A percentile compares a stretch with the other conserved stretches of the same genome.
These are phyloP conservation scores for Pollenia angustigena DNA, from an alignment of 2,888 invertebrate species.

Conservation along the genomic window DNA sequence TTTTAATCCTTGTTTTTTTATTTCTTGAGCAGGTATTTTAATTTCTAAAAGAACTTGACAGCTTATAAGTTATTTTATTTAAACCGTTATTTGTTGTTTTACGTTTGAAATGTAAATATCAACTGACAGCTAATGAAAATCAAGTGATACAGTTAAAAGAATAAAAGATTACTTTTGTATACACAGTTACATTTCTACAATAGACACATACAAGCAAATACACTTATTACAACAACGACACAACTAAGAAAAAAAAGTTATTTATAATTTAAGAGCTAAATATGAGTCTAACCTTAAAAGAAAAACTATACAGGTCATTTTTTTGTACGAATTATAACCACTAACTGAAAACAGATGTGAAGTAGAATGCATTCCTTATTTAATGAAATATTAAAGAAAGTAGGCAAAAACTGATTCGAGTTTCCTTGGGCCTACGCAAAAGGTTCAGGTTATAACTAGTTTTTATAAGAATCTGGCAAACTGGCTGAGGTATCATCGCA, in stretches of 20 bases:
- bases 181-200: constrained; percentile 47
- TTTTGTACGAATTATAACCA: constrained; percentile 3
- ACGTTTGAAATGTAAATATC: constrained; percentile 77
- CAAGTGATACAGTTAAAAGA: constrained; percentile 53
- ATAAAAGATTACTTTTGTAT: constrained; percentile 48
- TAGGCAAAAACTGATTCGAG: no score
- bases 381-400: not conserved
- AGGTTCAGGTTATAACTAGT: no score
- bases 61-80: constrained; percentile 13
- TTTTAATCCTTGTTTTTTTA: constrained; percentile 26
- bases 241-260: constrained; percentile 41
- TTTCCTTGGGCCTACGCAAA: no score
- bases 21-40: constrained; percentile 8
- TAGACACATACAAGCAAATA: constrained; percentile 9
- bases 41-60: not conserved
- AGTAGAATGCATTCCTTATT: not conserved
- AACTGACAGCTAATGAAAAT: constrained; percentile 76
- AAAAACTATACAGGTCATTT: constrained; percentile 35
- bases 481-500: no score
- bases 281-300: constrained; percentile 48
- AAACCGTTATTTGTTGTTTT: constrained; percentile 69
- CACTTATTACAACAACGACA: constrained; percentile 46
- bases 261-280: constrained; percentile 57
- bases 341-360: not conserved
- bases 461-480: no score